A percentile compares a stretch with the other conserved stretches of the same genome.
Conservation (phyloP, 1,140 invertebrate species). For the Arctopsyche grandis region DNA sequence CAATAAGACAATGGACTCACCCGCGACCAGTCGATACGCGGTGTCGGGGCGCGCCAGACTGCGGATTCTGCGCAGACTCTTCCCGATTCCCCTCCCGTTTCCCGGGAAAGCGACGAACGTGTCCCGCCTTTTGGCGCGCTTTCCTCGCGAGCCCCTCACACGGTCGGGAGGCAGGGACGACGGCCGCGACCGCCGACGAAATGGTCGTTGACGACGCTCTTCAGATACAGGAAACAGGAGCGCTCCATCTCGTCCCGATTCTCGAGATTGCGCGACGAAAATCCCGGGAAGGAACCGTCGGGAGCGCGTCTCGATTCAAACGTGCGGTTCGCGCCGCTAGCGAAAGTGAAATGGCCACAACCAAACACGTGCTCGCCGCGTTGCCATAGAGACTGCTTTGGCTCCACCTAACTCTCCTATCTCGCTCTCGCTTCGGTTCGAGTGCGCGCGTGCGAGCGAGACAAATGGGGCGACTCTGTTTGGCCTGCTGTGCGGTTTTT, state of each 20-base stretch:
- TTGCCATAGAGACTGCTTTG: neutral
- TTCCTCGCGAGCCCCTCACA: too few relatives aligned
- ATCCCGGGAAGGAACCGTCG: too few relatives aligned
- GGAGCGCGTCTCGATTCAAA: neutral
- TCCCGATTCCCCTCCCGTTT: neutral
- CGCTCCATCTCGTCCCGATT: constrained; percentile 18
- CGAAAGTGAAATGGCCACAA: constrained; percentile 19
- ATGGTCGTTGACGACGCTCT: neutral
- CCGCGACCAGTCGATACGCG: constrained; percentile 44
- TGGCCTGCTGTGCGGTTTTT: too few relatives aligned
- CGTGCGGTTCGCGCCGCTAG: neutral
- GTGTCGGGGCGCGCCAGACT: constrained; percentile 41
- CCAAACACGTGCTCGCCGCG: neutral
- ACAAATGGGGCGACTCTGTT: neutral
- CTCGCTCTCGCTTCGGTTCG: neutral
- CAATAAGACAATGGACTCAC: constrained; percentile 43
- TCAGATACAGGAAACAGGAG: constrained; percentile 11
- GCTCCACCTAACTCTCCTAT: neutral
- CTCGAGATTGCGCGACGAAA: too few relatives aligned
- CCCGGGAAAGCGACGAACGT: too few relatives aligned
- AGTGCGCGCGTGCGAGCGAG: neutral
- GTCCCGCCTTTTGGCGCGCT: too few relatives aligned
- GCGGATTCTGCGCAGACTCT: constrained; percentile 50
- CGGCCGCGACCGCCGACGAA: neutral
- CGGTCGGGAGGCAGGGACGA: neutral